Conservation (phyloP, 2,113 vertebrate species). For the Rutilus rutilus region DNA sequence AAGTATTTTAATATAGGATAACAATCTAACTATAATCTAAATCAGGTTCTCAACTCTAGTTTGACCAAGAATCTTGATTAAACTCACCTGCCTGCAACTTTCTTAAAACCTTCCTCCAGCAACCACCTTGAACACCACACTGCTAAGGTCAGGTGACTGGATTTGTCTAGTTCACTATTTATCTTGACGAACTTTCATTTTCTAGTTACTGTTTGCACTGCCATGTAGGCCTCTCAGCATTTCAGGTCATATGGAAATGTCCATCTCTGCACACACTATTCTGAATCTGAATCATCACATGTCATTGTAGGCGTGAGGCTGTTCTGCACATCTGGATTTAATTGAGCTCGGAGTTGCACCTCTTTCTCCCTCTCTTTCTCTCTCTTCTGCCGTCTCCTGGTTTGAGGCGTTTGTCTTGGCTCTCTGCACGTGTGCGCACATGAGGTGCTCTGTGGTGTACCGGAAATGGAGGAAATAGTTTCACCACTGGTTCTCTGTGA, state of each 20-base stretch:
- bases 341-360: constrained; percentile 60
- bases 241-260: constrained; percentile 45
- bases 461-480: constrained; percentile 54
- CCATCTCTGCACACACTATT: constrained; percentile 35
- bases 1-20: too few species aligned
- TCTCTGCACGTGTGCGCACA: constrained; percentile 35
- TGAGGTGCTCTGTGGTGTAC: constrained; percentile 37
- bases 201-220: neutral
- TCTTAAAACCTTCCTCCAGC: neutral
- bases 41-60: too few species aligned
- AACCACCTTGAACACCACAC: neutral
- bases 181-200: neutral
- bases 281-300: constrained; percentile 38
- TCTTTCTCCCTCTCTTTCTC: constrained; percentile 40
- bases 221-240: neutral
- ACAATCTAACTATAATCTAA: too few species aligned
- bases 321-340: constrained; percentile 72
- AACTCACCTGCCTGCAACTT: too few species aligned
- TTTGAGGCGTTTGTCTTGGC: constrained; percentile 65
- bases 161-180: neutral
- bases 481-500: constrained; percentile 16
- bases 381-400: constrained; percentile 32
- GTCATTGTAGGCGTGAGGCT: constrained; percentile 54
- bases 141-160: neutral
- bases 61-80: too few species aligned